Base-by-base conservation (phyloP, 1,140 invertebrate species). In the Eueides isabella region DNA sequence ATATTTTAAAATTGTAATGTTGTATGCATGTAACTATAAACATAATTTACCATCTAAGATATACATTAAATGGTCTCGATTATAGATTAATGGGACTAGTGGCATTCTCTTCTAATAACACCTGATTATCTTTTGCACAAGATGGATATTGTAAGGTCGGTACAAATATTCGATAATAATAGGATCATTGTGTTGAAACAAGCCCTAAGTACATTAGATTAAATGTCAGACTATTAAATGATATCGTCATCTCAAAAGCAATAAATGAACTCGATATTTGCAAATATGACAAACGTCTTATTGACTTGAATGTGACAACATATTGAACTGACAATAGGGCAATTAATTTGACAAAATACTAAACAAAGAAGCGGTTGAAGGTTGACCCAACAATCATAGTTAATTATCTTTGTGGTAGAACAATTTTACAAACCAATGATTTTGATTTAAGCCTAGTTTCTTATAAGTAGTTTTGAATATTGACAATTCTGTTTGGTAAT, bases 311-410 rank as follows among this genome's bases (percentile, higher is more conserved):
- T 84, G 67, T 72, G 82, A 77, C 71, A 80, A 75, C 74, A 81
- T 82, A 80, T 83, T 83, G 80, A 84, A 81, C 86, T 75, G 67
- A 90, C 89, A 89, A 90, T 89, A 79, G 82, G 77, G 66, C 88
- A 88, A 91, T 91, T 90, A 89, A 62, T 67, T 82, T 83, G 83
- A 85, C 78, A 81, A 86, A 84, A 87, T 79, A 81, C 71, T 83
- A 84, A 84, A 85, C 83, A 89, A 86, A 82, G 81, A 55, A 81
- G 74, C 69, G 63, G 62, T 55, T 74, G 75, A 85, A 81, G 84
- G 84, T 81, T 86, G 81, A 41, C 6, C 48, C 44, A 66, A 65
- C 41, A 55, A 67, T 67, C 19, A 55, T 55, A 2, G 48, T 55
- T 55, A 55, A 65, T 55, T 55, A 55, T 23, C 23, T 55, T n/a